phyloP scores from a whole-genome alignment of 2,113 vertebrate species.

The Sturnira hondurensis region DNA sequence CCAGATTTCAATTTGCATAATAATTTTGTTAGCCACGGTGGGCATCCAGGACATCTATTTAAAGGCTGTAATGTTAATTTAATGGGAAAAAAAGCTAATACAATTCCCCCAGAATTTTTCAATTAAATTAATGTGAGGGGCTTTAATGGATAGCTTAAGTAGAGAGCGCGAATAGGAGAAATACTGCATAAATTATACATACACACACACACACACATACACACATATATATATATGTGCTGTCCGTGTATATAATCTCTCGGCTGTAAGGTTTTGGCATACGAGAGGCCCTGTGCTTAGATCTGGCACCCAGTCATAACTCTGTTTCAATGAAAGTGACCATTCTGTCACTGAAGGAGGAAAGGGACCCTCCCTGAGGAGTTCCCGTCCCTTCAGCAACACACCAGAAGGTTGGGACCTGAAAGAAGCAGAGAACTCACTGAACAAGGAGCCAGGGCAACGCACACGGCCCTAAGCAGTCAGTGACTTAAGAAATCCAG shows the following conservation, averaged over 20 bases:
- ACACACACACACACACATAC: constrained; percentile 66
- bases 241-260: constrained; percentile 13
- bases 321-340: constrained; percentile 72
- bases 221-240: constrained; percentile 62
- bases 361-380: constrained; percentile 18
- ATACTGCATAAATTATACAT: constrained; percentile 75
- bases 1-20: constrained; percentile 76
- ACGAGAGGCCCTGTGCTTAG: constrained; percentile 56
- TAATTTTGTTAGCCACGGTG: constrained; percentile 76
- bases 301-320: constrained; percentile 70
- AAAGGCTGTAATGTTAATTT: constrained; percentile 79
- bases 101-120: constrained; percentile 81
- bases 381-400: constrained; percentile 36
- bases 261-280: constrained; percentile 57
- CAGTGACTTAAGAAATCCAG: fast-evolving
- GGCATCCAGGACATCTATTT: constrained; percentile 74
- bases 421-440: constrained; percentile 42
- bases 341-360: constrained; percentile 60
- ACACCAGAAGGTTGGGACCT: neutral
- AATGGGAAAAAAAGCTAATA: constrained; percentile 78
- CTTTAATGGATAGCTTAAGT: constrained; percentile 79
- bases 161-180: constrained; percentile 73
- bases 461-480: neutral
- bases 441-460: fast-evolving
- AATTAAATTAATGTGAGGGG: constrained; percentile 79